Evolutionary conservation across 1,140 invertebrate species (phyloP).

Genomic region (Stenopsyche tienmushanensis): DNA sequence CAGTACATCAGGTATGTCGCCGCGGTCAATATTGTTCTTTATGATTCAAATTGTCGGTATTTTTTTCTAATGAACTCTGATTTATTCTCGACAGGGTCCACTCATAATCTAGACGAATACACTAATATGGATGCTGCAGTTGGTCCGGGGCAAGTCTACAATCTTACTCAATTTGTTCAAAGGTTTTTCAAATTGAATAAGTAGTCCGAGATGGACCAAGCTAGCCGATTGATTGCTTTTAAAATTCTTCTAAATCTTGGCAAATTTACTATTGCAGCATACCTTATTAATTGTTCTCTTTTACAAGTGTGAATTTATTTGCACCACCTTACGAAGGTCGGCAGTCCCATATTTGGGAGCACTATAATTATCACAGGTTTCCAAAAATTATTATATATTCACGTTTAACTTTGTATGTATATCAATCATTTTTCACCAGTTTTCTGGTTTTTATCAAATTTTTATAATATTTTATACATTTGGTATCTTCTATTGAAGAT

Average conservation of each 20-base stretch:
- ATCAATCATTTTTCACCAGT: conserved; percentile 39
- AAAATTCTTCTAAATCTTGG: conserved; percentile 35
- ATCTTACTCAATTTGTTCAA: conserved; percentile 77
- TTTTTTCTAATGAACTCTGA: not conserved
- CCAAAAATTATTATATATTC: conserved; percentile 32
- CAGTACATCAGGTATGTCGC: conserved; percentile 64
- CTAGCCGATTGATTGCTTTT: conserved; percentile 33
- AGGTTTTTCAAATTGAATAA: conserved; percentile 73
- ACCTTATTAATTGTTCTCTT: conserved; percentile 27
- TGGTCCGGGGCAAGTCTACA: conserved; percentile 76
- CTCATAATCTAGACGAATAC: conserved; percentile 83
- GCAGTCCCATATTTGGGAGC: conserved; percentile 29
- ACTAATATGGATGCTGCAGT: conserved; percentile 79
- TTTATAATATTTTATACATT: conserved; percentile 41
- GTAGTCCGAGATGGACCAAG: no score
- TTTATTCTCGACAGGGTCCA: conserved; percentile 59
- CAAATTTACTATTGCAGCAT: conserved; percentile 39
- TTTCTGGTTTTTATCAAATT: conserved; percentile 40
- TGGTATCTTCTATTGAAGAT: conserved; percentile 41
- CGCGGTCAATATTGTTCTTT: not conserved
- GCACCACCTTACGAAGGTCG: conserved; percentile 31
- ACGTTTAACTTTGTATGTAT: conserved; percentile 22
- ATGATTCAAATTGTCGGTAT: not conserved
- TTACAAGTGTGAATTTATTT: conserved; percentile 35
- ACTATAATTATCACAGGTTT: conserved; percentile 36